phyloP scores from a whole-genome alignment of 2,888 invertebrate species.

The Sminthurides aquaticus region DNA sequence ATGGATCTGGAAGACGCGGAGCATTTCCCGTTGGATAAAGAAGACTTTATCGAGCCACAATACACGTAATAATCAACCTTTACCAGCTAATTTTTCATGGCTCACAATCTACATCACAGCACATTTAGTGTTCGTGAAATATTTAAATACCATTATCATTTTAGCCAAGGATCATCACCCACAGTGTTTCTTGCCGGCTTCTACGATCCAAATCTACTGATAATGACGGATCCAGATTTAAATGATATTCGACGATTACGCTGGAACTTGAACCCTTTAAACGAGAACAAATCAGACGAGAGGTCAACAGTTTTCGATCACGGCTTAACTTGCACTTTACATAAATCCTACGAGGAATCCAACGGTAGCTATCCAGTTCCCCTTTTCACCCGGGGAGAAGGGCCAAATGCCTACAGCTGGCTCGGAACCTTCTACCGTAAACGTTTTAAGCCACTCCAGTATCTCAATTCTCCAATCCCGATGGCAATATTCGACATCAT shows the following conservation, averaged over 20 bases:
- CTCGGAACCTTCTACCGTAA: constrained; percentile 18
- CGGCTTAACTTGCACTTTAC: constrained; percentile 10
- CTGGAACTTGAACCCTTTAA: constrained; percentile 13
- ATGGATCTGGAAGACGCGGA: constrained; percentile 15
- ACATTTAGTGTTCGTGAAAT: too few species aligned
- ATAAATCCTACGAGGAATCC: constrained; percentile 7
- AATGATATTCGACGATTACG: constrained; percentile 21
- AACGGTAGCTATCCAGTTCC: constrained; percentile 17
- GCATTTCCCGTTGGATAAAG: constrained; percentile 13
- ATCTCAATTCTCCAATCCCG: constrained; percentile 3
- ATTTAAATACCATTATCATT: too few species aligned
- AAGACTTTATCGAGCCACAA: constrained; percentile 23
- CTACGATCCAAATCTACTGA: constrained; percentile 29
- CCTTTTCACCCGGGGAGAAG: constrained; percentile 6
- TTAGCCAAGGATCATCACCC: constrained; percentile 21
- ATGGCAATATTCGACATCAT: constrained; percentile 33
- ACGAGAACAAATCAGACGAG: background rate
- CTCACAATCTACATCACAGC: background rate
- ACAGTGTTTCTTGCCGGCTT: constrained; percentile 32
- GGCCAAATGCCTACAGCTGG: background rate
- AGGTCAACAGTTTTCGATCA: constrained; percentile 18
- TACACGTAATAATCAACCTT: constrained; percentile 19
- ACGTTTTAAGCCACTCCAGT: constrained; percentile 19
- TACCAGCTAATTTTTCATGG: background rate
- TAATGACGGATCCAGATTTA: constrained; percentile 35